A percentile compares a stretch with the other conserved stretches of the same genome.
Evolutionary conservation across 2,113 vertebrate genomes (phyloP).

Genomic region (Dasypus novemcinctus): DNA sequence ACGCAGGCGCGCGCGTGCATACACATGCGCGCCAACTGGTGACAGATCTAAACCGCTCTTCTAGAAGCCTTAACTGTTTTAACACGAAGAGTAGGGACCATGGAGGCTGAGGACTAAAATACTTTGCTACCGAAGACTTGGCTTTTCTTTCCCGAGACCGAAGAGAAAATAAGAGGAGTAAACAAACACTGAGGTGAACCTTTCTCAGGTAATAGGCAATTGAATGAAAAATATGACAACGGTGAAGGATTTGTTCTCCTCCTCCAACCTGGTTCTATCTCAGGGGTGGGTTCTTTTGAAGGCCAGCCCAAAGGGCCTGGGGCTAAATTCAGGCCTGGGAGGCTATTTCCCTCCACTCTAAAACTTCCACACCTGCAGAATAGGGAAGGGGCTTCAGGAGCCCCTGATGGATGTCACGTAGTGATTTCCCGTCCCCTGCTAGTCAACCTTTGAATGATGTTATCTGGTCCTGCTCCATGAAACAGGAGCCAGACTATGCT

Average conservation of each 20-base stretch:
- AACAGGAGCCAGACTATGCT: background rate
- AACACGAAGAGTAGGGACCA: background rate
- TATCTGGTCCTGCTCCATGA: background rate
- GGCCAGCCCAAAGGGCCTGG: background rate
- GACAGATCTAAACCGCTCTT: conserved; percentile 3
- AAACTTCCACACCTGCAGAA: background rate
- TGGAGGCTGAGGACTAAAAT: background rate
- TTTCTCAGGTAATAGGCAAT: background rate
- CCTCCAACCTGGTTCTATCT: background rate
- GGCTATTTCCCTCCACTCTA: background rate
- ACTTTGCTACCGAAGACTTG: background rate
- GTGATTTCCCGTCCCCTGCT: background rate
- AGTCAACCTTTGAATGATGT: background rate
- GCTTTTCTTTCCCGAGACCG: background rate
- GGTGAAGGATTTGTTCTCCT: background rate
- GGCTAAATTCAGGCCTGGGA: background rate
- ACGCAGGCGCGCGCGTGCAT: too few relatives aligned
- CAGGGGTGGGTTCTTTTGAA: background rate
- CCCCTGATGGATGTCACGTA: background rate
- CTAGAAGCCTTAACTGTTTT: background rate
- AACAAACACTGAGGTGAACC: background rate
- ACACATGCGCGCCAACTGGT: background rate
- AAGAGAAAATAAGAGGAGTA: background rate
- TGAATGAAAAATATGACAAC: background rate
- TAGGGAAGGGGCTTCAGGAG: background rate